phyloP scores from a whole-genome alignment of 2,797 vertebrate genomes.

The Pagetopsis macropterus region DNA sequence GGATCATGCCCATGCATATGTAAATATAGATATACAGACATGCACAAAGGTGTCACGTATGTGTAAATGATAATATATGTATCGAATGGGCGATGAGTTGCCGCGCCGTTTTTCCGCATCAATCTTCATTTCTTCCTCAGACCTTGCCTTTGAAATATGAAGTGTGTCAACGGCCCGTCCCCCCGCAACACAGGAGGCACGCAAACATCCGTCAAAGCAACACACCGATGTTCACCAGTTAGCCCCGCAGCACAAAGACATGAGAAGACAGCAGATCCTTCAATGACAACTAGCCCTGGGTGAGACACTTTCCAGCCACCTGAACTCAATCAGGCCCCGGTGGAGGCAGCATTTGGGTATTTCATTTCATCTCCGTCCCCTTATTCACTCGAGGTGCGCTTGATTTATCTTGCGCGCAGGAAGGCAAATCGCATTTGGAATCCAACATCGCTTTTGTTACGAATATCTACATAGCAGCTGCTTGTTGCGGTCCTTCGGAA shows the following conservation, averaged over 20 bases:
- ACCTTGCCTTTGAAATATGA: slow-evolving; percentile 85
- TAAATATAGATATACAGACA: slow-evolving; percentile 66
- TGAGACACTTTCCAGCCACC: slow-evolving; percentile 80
- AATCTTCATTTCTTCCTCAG: slow-evolving; percentile 86
- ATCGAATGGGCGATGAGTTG: slow-evolving; percentile 64
- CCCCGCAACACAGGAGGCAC: slow-evolving; percentile 77
- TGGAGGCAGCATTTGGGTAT: slow-evolving; percentile 71
- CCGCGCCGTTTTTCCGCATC: slow-evolving; percentile 72
- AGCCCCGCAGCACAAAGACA: slow-evolving; percentile 67
- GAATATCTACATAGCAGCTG: slow-evolving; percentile 21
- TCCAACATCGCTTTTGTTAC: slow-evolving; percentile 23
- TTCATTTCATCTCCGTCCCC: slow-evolving; percentile 76
- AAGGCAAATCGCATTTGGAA: slow-evolving; percentile 60
- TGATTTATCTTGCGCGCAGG: slow-evolving; percentile 65
- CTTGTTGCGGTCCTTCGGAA: slow-evolving; percentile 34
- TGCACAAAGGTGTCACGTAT: slow-evolving; percentile 71
- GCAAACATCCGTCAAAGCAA: slow-evolving; percentile 74
- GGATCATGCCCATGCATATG: slow-evolving; percentile 73
- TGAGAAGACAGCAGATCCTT: slow-evolving; percentile 78
- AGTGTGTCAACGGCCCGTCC: slow-evolving; percentile 80
- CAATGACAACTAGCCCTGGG: slow-evolving; percentile 82
- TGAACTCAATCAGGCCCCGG: slow-evolving; percentile 79
- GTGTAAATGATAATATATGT: slow-evolving; percentile 85
- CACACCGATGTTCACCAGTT: slow-evolving; percentile 63
- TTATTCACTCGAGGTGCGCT: slow-evolving; percentile 66